These are phyloP conservation scores for Heliornis fulica DNA, from an alignment of 2,113 vertebrate species.

Conservation along the genomic window DNA sequence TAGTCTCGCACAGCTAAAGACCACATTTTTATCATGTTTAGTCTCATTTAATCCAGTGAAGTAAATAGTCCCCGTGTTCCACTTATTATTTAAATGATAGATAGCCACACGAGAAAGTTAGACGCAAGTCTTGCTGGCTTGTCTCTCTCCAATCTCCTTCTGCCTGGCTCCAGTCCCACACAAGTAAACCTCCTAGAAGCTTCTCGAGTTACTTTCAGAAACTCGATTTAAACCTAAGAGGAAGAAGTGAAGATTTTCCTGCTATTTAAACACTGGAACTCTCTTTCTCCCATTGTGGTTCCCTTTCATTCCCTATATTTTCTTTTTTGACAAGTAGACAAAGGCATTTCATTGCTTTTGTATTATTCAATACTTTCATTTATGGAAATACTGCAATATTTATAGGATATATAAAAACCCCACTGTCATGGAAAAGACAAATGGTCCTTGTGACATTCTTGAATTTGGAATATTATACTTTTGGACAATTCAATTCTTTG, in stretches of 20 bases:
- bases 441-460: neutral
- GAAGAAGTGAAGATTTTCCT: neutral
- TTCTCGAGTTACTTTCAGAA: neutral
- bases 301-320: neutral
- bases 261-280: neutral
- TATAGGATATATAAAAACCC: neutral
- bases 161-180: neutral
- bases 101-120: neutral
- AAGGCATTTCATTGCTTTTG: neutral
- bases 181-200: neutral
- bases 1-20: neutral
- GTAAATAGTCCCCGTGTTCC: neutral
- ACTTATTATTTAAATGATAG: neutral
- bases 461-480: neutral
- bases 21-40: neutral
- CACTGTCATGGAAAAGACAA: neutral
- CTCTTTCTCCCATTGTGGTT: neutral
- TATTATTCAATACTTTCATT: neutral
- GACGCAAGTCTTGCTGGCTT: neutral
- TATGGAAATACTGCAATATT: neutral
- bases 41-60: neutral
- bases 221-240: neutral
- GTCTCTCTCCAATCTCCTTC: neutral
- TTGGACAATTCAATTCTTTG: neutral
- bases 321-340: neutral